A percentile compares a stretch with the other conserved stretches of the same genome.
Conservation (phyloP, 2,113 vertebrate genomes). For the Myotis davidii region DNA sequence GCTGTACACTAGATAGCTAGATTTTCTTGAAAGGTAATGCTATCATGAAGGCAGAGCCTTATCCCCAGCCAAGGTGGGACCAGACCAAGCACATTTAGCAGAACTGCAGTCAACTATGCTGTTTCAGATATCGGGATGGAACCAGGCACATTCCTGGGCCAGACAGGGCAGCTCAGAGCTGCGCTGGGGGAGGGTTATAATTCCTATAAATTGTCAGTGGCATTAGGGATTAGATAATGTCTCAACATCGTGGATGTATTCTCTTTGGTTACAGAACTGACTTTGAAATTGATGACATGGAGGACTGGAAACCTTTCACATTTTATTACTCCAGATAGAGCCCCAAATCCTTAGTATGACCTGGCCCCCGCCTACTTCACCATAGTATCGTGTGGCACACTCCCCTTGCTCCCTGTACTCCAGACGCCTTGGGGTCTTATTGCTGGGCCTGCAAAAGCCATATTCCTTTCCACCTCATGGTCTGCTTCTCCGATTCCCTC, state of each 20-base stretch:
- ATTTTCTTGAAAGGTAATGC: not conserved
- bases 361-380: accelerated
- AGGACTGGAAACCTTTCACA: conserved; percentile 5
- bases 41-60: not conserved
- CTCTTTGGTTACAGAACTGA: not conserved
- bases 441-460: not conserved
- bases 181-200: not conserved
- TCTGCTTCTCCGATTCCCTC: not conserved
- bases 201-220: not conserved
- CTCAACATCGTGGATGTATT: not conserved
- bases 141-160: not conserved
- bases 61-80: not conserved
- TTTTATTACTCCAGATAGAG: not conserved
- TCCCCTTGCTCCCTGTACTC: not conserved
- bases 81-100: not conserved
- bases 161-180: not conserved
- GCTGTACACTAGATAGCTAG: not conserved
- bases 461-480: not conserved
- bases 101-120: accelerated
- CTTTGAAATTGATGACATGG: conserved; percentile 1
- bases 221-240: not conserved
- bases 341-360: not conserved
- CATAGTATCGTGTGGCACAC: not conserved
- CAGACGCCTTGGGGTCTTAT: not conserved
- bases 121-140: not conserved